Evolutionary conservation across 2,797 vertebrate genomes (phyloP).

Genomic region (Adrianichthys oophorus): DNA sequence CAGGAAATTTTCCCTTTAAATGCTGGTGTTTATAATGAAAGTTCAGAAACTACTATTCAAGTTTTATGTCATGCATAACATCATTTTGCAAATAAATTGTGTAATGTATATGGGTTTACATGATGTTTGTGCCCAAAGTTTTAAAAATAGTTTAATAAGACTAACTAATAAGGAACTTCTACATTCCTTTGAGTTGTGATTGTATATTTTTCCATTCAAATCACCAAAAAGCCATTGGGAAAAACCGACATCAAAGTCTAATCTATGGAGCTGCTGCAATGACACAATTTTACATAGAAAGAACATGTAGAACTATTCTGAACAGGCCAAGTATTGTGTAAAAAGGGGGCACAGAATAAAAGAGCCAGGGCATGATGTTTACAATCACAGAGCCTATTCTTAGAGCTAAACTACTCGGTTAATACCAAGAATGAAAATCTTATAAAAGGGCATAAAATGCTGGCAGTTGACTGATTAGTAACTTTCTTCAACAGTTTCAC

Average conservation of each 20-base stretch:
- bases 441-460: constrained; percentile 21
- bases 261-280: constrained; percentile 49
- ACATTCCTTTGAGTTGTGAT: constrained; percentile 39
- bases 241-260: constrained; percentile 44
- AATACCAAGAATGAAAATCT: constrained; percentile 11
- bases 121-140: no score
- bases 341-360: constrained; percentile 58
- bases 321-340: constrained; percentile 53
- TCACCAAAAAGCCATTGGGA: constrained; percentile 56
- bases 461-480: neutral
- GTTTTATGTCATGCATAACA: no score
- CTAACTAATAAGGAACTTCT: no score
- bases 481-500: no score
- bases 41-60: no score
- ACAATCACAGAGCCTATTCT: constrained; percentile 41
- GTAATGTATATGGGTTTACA: no score
- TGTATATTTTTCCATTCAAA: constrained; percentile 45
- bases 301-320: constrained; percentile 75
- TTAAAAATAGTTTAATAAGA: no score
- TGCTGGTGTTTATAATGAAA: neutral
- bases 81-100: no score
- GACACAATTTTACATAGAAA: constrained; percentile 69
- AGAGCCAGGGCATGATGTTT: constrained; percentile 48
- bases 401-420: constrained; percentile 17
- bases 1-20: neutral